Evolutionary conservation across 2,113 vertebrate species (phyloP).

Genomic region (Leucopternis melanops): DNA sequence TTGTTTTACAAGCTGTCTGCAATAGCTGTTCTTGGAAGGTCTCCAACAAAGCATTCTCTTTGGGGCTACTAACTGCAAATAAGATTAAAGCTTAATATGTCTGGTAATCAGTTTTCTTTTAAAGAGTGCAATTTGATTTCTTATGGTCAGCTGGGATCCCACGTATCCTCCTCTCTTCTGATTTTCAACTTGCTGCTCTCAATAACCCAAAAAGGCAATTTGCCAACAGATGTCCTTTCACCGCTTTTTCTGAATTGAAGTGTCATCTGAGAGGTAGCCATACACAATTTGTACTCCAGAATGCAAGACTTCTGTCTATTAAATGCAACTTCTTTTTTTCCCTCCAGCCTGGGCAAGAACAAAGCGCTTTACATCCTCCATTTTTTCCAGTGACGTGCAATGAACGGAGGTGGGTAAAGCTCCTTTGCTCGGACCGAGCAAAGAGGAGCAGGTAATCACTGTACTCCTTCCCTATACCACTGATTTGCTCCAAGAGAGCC

Average conservation of each 20-base stretch:
- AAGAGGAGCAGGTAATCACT: not conserved
- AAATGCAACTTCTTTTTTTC: not conserved
- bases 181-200: not conserved
- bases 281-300: not conserved
- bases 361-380: not conserved
- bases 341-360: not conserved
- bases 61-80: constrained; percentile 52
- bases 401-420: not conserved
- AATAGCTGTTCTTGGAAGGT: constrained; percentile 39
- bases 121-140: constrained; percentile 49
- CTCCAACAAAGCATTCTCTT: constrained; percentile 50
- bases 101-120: constrained; percentile 52
- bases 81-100: constrained; percentile 60
- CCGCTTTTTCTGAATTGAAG: not conserved
- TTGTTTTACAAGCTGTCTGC: constrained; percentile 43
- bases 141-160: constrained; percentile 36
- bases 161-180: not conserved
- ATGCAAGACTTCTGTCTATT: not conserved
- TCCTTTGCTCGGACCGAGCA: not conserved
- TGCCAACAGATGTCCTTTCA: constrained; percentile 34
- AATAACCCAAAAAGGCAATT: not conserved
- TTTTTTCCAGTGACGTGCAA: not conserved
- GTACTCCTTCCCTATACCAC: not conserved
- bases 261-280: not conserved
- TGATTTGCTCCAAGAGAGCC: not conserved